These are phyloP conservation scores for Ephydatia muelleri DNA, from an alignment of 37 sponge, comb jelly and placozoan species.

Conservation along the genomic window DNA sequence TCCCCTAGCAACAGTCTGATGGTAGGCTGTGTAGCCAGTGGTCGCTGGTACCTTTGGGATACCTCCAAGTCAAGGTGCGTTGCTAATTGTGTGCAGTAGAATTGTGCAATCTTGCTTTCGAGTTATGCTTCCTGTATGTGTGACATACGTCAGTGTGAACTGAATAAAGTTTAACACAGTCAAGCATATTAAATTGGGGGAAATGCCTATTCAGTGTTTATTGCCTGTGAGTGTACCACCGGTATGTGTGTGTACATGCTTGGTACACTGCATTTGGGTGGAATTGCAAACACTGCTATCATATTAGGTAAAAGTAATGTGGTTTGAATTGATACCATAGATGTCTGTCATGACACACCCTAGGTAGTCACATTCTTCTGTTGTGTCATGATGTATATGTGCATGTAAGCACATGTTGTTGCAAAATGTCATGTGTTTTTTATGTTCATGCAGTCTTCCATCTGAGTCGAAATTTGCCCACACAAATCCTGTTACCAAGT, in stretches of 20 bases:
- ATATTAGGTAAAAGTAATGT: background rate
- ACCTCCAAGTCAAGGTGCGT: constrained; percentile 50
- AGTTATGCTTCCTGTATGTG: constrained; percentile 7
- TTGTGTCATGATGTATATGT: background rate
- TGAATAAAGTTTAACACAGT: too few relatives aligned
- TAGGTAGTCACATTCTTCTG: background rate
- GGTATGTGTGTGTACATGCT: constrained; percentile 25
- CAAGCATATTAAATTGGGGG: too few relatives aligned
- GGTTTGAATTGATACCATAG: background rate
- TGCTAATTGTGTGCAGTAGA: background rate
- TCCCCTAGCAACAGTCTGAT: constrained; percentile 49
- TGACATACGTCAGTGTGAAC: too few relatives aligned
- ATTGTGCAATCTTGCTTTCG: background rate
- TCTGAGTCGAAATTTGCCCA: constrained; percentile 26
- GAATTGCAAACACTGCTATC: background rate
- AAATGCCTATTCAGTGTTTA: too few relatives aligned
- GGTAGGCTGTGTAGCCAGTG: constrained; percentile 57
- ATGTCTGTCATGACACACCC: background rate
- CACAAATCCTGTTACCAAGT: constrained; percentile 10
- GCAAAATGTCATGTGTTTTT: background rate
- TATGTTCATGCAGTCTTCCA: constrained; percentile 33
- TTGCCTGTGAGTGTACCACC: constrained; percentile 16
- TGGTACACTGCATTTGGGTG: background rate
- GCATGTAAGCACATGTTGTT: background rate
- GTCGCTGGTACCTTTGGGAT: constrained; percentile 71